Conservation (phyloP, 2,797 vertebrate genomes). For the Craterocephalus amniculus region DNA sequence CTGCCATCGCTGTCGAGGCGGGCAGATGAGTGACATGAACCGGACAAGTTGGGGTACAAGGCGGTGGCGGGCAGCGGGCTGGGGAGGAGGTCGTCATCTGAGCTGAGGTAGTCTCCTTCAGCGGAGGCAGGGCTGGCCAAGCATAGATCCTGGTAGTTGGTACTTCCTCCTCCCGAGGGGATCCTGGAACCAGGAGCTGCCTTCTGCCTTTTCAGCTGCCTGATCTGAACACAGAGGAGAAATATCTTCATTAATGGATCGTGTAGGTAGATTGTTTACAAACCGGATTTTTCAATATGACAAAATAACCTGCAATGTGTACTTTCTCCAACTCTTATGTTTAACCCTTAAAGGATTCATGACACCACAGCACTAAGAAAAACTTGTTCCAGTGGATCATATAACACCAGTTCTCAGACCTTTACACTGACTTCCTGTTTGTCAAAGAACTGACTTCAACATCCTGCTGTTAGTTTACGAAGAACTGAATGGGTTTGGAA, state of each 20-base stretch:
- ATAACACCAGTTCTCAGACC: too few species aligned
- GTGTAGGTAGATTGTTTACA: neutral
- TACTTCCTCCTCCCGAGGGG: conserved; percentile 59
- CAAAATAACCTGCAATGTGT: too few species aligned
- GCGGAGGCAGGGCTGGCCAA: conserved; percentile 86
- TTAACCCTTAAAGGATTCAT: too few species aligned
- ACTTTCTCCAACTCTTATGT: too few species aligned
- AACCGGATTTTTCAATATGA: too few species aligned
- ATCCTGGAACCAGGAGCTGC: conserved; percentile 77
- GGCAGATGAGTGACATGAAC: conserved; percentile 81
- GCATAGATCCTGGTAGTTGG: conserved; percentile 86
- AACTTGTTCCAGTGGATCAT: too few species aligned
- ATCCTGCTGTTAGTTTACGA: too few species aligned
- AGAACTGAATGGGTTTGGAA: too few species aligned
- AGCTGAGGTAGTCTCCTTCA: conserved; percentile 94
- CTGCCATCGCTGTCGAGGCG: conserved; percentile 90
- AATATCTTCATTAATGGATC: neutral
- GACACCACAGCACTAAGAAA: too few species aligned
- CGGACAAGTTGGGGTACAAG: conserved; percentile 85
- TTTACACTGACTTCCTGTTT: too few species aligned
- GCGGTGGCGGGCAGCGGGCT: conserved; percentile 85
- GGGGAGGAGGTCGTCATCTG: conserved; percentile 91
- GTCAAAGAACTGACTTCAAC: too few species aligned
- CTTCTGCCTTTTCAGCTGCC: conserved; percentile 88
- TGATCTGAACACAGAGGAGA: conserved; percentile 79